Base-by-base conservation (phyloP, 2,888 invertebrate genomes). In the Polyommatus iphigenia region DNA sequence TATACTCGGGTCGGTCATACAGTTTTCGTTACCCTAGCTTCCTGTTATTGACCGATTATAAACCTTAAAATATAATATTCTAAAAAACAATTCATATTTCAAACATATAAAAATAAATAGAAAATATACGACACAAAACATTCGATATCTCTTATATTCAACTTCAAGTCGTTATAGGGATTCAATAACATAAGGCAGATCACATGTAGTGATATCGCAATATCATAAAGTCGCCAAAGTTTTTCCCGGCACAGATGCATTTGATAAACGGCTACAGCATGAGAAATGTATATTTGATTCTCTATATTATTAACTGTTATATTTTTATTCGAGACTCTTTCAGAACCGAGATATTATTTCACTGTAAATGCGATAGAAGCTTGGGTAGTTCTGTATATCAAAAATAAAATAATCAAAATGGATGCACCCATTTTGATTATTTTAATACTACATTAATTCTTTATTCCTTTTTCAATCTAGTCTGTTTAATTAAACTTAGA, bases 191-290 rank as follows among this genome's bases (percentile, higher is more conserved):
- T 73, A 78, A 62, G 59, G 62, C 78, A 78, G 59, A 78, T 78
- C 72, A n/a, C 78, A 78, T 76, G 15, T 76, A 57, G 71, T 77
- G 67, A 88, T 87, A 90, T 90, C 86, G 88, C 88, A 88, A 88
- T 89, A 90, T 89, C 90, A 90, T 90, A 88, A 86, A 90, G 89
- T 87, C 85, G 84, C 85, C 84, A 82, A 76, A 86, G 84, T 89
- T 88, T 89, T 88, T 87, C 83, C 79, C 83, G 82, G 83, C 87
- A 85, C 89, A 87, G 89, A 88, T 91, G 89, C 87, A 88, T 84
- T 87, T 89, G 89, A 91, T 90, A 87, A 90, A 89, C 87, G 89
- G 87, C 81, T 85, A 77, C 76, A 78, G 78, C 41, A 41, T 75
- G 76, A 79, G 78, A 80, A 78, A 82, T 81, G 79, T 67, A 73